These are phyloP conservation scores for Asbolus verrucosus DNA, from an alignment of 1,140 invertebrate species.

Conservation along the genomic window DNA sequence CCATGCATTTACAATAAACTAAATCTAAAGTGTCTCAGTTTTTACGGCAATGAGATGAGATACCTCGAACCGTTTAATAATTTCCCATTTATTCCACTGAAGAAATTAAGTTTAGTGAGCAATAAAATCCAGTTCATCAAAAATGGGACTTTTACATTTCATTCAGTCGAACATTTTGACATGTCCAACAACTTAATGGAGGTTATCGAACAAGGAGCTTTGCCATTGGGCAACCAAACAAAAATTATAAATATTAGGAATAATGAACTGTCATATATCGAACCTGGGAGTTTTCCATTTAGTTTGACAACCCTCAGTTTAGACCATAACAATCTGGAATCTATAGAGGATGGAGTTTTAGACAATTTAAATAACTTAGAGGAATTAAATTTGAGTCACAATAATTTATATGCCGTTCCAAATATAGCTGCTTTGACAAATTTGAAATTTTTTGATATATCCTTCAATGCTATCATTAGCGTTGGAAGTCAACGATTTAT, in stretches of 20 bases:
- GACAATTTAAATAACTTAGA: not conserved
- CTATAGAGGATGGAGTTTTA: not conserved
- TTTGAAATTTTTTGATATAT: constrained; percentile 3
- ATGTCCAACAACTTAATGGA: constrained; percentile 4
- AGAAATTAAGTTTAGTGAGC: constrained; percentile 11
- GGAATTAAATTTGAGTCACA: constrained; percentile 2
- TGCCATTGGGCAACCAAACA: not conserved
- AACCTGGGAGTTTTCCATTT: constrained; percentile 2
- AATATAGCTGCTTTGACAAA: not conserved
- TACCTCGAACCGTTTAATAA: not conserved
- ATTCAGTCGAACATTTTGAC: constrained; percentile 1
- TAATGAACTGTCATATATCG: constrained; percentile 12
- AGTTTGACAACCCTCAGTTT: constrained; percentile 1
- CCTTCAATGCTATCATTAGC: not conserved
- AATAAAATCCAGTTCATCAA: constrained; percentile 10
- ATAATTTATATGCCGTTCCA: constrained; percentile 4
- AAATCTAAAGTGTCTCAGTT: not conserved
- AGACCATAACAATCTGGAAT: not conserved
- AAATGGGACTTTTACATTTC: not conserved
- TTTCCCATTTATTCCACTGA: constrained; percentile 1
- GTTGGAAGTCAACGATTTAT: not conserved
- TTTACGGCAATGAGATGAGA: constrained; percentile 11
- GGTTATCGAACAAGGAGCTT: not conserved
- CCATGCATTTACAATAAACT: not conserved
- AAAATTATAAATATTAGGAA: constrained; percentile 5